A percentile compares a stretch with the other conserved stretches of the same genome.
phyloP scores from a whole-genome alignment of 2,888 invertebrate species.

The Calameuta idolon region DNA sequence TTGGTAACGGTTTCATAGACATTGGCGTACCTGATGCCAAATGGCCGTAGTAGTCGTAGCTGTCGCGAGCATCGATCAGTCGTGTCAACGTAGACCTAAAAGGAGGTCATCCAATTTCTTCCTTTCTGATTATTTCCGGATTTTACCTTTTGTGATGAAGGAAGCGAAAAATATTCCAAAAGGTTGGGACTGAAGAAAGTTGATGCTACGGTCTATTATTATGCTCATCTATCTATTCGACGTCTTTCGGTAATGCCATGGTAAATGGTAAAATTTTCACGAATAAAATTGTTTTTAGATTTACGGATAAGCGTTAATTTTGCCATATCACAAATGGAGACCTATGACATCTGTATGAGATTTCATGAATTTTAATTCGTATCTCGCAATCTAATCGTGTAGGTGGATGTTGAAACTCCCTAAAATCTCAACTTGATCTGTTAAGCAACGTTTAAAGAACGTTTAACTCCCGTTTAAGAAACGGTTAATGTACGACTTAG shows the following conservation, averaged over 20 bases:
- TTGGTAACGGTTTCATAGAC: not conserved
- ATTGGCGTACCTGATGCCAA: not conserved
- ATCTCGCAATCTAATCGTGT: not conserved
- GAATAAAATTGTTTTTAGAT: not conserved
- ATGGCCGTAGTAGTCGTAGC: not conserved
- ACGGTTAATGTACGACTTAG: slow-evolving; percentile 15
- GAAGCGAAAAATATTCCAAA: not conserved
- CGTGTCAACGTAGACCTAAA: not conserved
- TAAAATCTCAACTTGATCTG: slow-evolving; percentile 6
- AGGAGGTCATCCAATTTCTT: not conserved
- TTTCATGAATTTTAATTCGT: not conserved
- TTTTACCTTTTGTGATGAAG: not conserved
- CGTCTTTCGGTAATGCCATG: not conserved
- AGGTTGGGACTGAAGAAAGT: not conserved
- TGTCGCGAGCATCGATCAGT: not conserved
- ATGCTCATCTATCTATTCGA: not conserved
- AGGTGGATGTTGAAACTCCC: not conserved
- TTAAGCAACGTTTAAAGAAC: not conserved
- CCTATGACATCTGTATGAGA: not conserved
- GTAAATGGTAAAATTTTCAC: not conserved
- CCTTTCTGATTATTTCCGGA: not conserved
- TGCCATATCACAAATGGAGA: not conserved
- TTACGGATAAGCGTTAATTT: not conserved
- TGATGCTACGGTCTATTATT: not conserved
- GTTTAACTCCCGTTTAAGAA: slow-evolving; percentile 19